Evolutionary conservation across 64 coral and sea anemone species (phyloP), one percentile per base, ranked within the genome.

Genomic region (Montipora sp.): DNA sequence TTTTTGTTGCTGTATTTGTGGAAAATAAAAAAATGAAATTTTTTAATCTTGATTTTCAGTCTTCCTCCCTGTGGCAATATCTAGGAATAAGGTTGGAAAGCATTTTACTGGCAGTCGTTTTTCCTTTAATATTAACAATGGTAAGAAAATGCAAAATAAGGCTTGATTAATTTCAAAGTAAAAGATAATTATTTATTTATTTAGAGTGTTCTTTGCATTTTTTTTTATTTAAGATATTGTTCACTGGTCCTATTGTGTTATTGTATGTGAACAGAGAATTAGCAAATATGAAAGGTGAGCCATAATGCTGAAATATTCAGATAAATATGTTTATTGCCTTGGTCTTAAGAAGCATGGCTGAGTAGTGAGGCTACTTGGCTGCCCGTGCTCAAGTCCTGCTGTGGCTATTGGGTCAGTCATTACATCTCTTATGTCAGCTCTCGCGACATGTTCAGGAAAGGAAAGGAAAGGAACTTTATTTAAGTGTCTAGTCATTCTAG

Each of bases 71-170:
- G 36, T 98, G 97, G 91, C 93, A 68, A 80, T 98, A 78, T 88
- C 73, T 98, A 60, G 97, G 97, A 69, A 84, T 98, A 44, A 94
- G 94, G 24, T 1, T 88, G 71, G 85, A 93, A 50, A 92, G 90
- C 44, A 89, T 96, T 18, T 23, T 94, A 12, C 63, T 80, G 59
- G 94, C 97, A 79, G 80, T 89, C 48, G 0, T 96, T 12, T 51
- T 96, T 91, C 97, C 94, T 87, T 77, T 98, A 24, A 13, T 92
- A 71, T 83, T 98, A 47, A 98, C 97, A 45, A 59, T 98, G 92
- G 97, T 96, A 89, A 79, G 95, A 44, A 58, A 48, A 18, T 36
- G 36, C 36, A 36, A 36, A 36, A 36, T 36, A 36, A 36, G 36
- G 36, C 36, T 36, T 36, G 36, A 36, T 36, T 65, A 6, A 51